A percentile compares a stretch with the other conserved stretches of the same genome.
Evolutionary conservation across 2,113 vertebrate genomes (phyloP).

Genomic region (Ginglymostoma cirratum): DNA sequence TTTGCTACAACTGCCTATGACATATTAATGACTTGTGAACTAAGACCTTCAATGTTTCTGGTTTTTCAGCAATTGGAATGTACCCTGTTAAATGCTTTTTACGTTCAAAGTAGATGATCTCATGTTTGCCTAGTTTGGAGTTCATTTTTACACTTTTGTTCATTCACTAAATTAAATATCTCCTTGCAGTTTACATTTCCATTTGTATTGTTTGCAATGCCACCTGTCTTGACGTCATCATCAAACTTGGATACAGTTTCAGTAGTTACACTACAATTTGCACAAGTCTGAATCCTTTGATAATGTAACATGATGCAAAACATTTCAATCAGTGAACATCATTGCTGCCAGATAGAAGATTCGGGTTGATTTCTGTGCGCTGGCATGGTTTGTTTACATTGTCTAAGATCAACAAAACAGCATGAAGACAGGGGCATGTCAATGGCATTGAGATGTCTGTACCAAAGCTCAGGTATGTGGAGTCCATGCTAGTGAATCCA

Average conservation of each 20-base stretch:
- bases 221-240: not conserved
- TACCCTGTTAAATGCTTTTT: too few species aligned
- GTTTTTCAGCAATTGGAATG: too few species aligned
- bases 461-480: not conserved
- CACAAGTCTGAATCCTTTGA: not conserved
- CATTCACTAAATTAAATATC: not conserved
- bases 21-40: too few species aligned
- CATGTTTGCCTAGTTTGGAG: too few species aligned
- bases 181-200: not conserved
- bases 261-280: not conserved
- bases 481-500: not conserved
- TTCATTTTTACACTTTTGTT: too few species aligned
- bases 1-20: too few species aligned
- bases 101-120: too few species aligned
- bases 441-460: not conserved
- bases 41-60: too few species aligned
- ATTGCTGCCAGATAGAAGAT: not conserved
- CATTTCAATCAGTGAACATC: not conserved
- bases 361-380: not conserved
- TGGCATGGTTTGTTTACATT: not conserved
- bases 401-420: not conserved
- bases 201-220: not conserved
- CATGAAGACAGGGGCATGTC: not conserved
- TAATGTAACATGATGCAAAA: not conserved
- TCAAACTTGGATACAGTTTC: not conserved